phyloP scores from a whole-genome alignment of 35 echinoderm and acorn worm species.

The Stichopus chloronotus region DNA sequence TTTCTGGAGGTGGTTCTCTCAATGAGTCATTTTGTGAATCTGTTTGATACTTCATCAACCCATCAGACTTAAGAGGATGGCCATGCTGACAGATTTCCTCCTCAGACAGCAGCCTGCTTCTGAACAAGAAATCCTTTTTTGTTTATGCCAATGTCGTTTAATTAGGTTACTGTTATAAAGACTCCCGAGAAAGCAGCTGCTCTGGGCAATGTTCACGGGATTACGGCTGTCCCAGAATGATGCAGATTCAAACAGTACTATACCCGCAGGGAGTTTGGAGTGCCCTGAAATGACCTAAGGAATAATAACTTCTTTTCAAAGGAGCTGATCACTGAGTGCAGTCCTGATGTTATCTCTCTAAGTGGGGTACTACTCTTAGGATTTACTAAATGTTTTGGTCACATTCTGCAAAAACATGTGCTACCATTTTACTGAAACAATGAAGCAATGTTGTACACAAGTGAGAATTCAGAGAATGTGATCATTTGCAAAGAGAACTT shows the following conservation, averaged over 20 bases:
- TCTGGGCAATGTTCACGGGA: slow-evolving; percentile 36
- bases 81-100: slow-evolving; percentile 26
- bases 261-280: background rate
- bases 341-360: background rate
- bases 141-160: slow-evolving; percentile 31
- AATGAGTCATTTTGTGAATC: slow-evolving; percentile 51
- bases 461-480: no score
- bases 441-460: no score
- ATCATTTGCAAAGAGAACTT: no score
- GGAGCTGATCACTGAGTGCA: background rate
- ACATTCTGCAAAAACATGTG: background rate
- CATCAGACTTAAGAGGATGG: slow-evolving; percentile 32
- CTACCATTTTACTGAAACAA: no score
- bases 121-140: slow-evolving; percentile 34
- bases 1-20: background rate
- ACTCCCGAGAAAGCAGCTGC: background rate
- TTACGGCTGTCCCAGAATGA: slow-evolving; percentile 23
- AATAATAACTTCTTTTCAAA: background rate
- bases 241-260: background rate
- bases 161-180: slow-evolving; percentile 42
- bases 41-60: slow-evolving; percentile 24
- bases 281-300: slow-evolving; percentile 34
- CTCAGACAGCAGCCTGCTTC: slow-evolving; percentile 23
- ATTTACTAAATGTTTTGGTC: background rate
- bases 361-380: background rate